Conservation (phyloP, 1,140 invertebrate species). For the Ips nitidus region DNA sequence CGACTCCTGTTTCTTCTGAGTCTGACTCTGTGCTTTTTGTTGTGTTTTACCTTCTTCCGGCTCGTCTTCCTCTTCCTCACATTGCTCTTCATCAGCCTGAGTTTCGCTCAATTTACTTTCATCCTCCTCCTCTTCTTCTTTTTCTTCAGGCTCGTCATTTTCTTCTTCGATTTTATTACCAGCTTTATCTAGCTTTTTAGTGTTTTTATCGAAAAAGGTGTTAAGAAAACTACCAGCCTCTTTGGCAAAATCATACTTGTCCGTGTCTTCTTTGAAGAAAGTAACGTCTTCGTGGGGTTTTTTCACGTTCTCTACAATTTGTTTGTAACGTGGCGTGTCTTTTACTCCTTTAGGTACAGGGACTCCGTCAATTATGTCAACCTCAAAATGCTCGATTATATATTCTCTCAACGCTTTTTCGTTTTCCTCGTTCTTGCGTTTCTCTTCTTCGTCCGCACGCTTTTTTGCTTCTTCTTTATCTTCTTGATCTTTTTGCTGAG, state of each 20-base stretch:
- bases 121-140: constrained; percentile 11
- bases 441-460: constrained; percentile 10
- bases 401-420: constrained; percentile 32
- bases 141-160: constrained; percentile 27
- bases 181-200: constrained; percentile 25
- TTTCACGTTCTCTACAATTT: constrained; percentile 24
- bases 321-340: constrained; percentile 23
- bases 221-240: constrained; percentile 7
- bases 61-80: constrained; percentile 26
- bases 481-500: background rate
- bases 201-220: constrained; percentile 17
- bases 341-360: constrained; percentile 24
- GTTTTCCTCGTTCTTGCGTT: constrained; percentile 21
- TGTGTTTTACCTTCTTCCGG: background rate
- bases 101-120: constrained; percentile 10
- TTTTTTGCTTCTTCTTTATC: constrained; percentile 2
- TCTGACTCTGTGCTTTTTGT: background rate
- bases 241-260: constrained; percentile 3
- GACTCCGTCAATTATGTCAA: constrained; percentile 24
- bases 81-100: constrained; percentile 8
- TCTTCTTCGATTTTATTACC: constrained; percentile 22
- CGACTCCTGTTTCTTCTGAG: constrained; percentile 5
- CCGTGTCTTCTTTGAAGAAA: constrained; percentile 2
- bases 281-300: constrained; percentile 9
- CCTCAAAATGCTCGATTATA: constrained; percentile 30